Percentiles rank a stretch among this genome's conserved stretches.
Conservation (phyloP, 2,113 vertebrate genomes). For the Notothenia coriiceps region DNA sequence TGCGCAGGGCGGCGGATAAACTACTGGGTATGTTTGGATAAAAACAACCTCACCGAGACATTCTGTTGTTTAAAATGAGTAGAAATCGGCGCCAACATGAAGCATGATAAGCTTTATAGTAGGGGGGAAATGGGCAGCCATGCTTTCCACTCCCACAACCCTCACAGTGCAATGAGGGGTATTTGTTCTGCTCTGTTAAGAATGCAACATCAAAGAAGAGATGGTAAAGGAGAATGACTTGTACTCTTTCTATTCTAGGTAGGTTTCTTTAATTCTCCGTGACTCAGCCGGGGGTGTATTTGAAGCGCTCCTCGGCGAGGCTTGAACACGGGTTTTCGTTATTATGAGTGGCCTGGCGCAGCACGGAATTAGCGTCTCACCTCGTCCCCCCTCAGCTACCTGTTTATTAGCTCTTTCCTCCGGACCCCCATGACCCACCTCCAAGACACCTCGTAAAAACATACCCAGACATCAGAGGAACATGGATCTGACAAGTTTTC, state of each 20-base stretch:
- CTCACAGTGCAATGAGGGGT: slow-evolving; percentile 75
- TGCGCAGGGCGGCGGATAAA: slow-evolving; percentile 34
- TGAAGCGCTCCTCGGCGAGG: slow-evolving; percentile 55
- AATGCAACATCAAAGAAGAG: slow-evolving; percentile 75
- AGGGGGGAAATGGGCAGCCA: slow-evolving; percentile 82
- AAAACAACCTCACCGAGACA: slow-evolving; percentile 31
- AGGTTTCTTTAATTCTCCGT: slow-evolving; percentile 52
- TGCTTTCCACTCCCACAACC: slow-evolving; percentile 87
- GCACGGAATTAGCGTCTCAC: slow-evolving; percentile 84
- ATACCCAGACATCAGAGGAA: slow-evolving; percentile 85
- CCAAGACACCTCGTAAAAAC: slow-evolving; percentile 94
- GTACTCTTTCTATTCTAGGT: slow-evolving; percentile 53
- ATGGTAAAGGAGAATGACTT: slow-evolving; percentile 60
- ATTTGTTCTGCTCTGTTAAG: slow-evolving; percentile 68
- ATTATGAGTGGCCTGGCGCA: slow-evolving; percentile 84
- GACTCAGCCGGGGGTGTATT: slow-evolving; percentile 42
- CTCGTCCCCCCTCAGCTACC: slow-evolving; percentile 87
- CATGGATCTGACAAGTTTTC: slow-evolving; percentile 80
- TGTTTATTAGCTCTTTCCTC: slow-evolving; percentile 90
- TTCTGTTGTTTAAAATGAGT: slow-evolving; percentile 45
- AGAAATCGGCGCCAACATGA: slow-evolving; percentile 81
- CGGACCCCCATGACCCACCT: slow-evolving; percentile 89
- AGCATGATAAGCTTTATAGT: slow-evolving; percentile 84
- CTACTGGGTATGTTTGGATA: slow-evolving; percentile 34
- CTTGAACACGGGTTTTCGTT: slow-evolving; percentile 58